Conservation (phyloP, 2,888 invertebrate species). For the Loripinus fragilis region DNA sequence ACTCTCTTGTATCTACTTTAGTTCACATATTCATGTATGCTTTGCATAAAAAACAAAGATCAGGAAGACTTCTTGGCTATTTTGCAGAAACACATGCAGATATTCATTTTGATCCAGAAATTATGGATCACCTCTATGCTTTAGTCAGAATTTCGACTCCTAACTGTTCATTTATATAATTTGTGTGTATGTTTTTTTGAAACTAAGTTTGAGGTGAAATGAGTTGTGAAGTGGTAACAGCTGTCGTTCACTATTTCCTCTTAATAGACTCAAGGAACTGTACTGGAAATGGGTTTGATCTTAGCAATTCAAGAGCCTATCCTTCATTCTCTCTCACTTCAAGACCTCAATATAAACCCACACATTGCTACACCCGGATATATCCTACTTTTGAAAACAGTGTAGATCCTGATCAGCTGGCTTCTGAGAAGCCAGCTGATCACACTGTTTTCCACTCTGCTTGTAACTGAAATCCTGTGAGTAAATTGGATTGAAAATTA, state of each 20-base stretch:
- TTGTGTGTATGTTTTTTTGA: not conserved
- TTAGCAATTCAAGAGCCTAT: not conserved
- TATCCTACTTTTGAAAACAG: too few relatives aligned
- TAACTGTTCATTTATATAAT: slow-evolving; percentile 7
- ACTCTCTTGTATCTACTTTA: too few relatives aligned
- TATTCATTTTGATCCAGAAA: not conserved
- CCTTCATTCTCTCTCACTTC: not conserved
- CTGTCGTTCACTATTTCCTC: not conserved
- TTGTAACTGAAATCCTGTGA: too few relatives aligned
- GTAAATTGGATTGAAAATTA: too few relatives aligned
- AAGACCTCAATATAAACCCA: not conserved
- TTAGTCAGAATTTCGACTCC: slow-evolving; percentile 8
- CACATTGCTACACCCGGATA: too few relatives aligned
- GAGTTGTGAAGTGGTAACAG: slow-evolving; percentile 9
- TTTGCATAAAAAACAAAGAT: too few relatives aligned
- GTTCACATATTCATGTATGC: too few relatives aligned
- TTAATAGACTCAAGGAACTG: not conserved
- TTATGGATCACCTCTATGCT: not conserved
- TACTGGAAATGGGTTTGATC: not conserved
- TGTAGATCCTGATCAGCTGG: too few relatives aligned
- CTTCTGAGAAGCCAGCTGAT: too few relatives aligned
- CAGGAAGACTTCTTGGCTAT: too few relatives aligned
- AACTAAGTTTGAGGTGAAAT: slow-evolving; percentile 6
- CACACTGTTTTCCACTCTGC: too few relatives aligned
- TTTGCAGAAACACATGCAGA: too few relatives aligned